Evolutionary conservation across 2,113 vertebrate genomes (phyloP), one percentile per base, ranked within the genome.

Genomic region (Percina caprodes): DNA sequence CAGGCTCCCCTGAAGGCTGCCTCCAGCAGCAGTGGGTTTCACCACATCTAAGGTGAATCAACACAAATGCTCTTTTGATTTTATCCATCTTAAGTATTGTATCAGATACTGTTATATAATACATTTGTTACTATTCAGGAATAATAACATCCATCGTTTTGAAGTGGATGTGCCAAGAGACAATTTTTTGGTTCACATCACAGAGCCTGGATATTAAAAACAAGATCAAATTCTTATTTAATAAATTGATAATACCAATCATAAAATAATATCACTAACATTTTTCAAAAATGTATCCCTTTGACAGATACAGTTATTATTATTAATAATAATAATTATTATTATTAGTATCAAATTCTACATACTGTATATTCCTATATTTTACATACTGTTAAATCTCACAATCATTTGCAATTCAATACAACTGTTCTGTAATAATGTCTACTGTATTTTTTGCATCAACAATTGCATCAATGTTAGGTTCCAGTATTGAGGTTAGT

Each of bases 1-100:
- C 18, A 52, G 69, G 45, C 72, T 86, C 45, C 74, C 77, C 80
- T 45, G 66, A 77, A 48, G 6, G 12, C 71, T 48, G 65, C 62
- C 49, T 81, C 16, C 46, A 63, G 48, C 60, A 62, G 88, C 48
- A 45, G 82, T 86, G 60, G 58, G 82, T 91, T 88, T 87, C 88
- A 86, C 83, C 85, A 86, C 84, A 86, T 88, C 71, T 63, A 76
- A 72, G 68, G 54, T 83, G 59, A 88, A 85, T 76, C 58, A 78
- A 85, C 69, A 82, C 52, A 51, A 51, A n/a, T n/a, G 81, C 51
- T 69, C 73, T 75, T 77, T 83, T 51, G 76, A 71, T 80, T 86
- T 67, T 63, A 80, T 62, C 82, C 82, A 86, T 83, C 42, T 87
- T 84, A 54, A 76, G 79, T 30, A 83, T 62, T 83, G 62, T 73